A percentile compares a stretch with the other conserved stretches of the same genome.
Conservation (phyloP, 2,888 invertebrate genomes). For the Calameuta pallipes region DNA sequence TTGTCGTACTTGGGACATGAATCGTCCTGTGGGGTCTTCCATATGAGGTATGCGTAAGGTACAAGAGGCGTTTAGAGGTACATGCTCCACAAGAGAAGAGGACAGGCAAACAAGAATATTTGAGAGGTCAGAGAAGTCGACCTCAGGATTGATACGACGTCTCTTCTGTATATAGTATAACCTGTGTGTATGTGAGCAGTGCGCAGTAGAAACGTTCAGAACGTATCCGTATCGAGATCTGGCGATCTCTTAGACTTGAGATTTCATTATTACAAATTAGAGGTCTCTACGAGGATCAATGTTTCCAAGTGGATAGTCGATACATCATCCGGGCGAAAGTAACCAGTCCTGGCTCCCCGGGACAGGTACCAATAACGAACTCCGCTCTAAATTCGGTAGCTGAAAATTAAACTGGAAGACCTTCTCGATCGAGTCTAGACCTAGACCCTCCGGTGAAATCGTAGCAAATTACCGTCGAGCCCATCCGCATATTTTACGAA, state of each 20-base stretch:
- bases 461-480: slow-evolving; percentile 49
- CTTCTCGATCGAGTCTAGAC: slow-evolving; percentile 38
- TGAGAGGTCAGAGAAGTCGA: not conserved
- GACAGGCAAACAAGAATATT: not conserved
- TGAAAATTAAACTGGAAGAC: slow-evolving; percentile 44
- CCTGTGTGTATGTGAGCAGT: not conserved
- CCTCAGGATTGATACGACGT: not conserved
- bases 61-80: not conserved
- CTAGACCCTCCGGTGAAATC: slow-evolving; percentile 51
- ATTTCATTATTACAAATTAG: slow-evolving; percentile 21
- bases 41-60: not conserved
- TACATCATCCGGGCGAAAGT: slow-evolving; percentile 10
- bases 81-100: not conserved
- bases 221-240: not conserved
- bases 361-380: slow-evolving; percentile 9
- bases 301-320: slow-evolving; percentile 2
- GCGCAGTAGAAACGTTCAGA: not conserved
- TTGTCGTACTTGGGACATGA: not conserved
- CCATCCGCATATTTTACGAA: slow-evolving; percentile 50
- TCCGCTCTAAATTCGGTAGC: slow-evolving; percentile 43
- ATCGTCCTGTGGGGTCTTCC: not conserved
- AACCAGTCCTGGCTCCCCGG: not conserved
- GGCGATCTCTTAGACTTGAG: slow-evolving; percentile 10
- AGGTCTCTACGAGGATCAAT: slow-evolving; percentile 7
- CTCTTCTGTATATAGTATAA: not conserved